Evolutionary conservation across 2,888 invertebrate genomes (phyloP).

Genomic region (Spodoptera littoralis): DNA sequence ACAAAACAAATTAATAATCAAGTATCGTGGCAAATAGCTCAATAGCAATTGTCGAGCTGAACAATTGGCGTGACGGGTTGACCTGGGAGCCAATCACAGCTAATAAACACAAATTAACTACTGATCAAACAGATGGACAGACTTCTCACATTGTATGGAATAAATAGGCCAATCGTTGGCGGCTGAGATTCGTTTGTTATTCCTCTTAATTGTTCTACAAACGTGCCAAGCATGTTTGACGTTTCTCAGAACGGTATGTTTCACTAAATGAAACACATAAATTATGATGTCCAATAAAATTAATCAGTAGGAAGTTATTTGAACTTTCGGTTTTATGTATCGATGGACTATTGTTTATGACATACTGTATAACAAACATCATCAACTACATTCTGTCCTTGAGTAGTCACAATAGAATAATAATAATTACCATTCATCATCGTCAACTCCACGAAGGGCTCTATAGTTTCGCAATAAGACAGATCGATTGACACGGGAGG

Average conservation of each 20-base stretch:
- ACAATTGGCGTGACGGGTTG: constrained; percentile 70
- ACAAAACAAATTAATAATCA: constrained; percentile 56
- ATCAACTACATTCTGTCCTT: constrained; percentile 64
- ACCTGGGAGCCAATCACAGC: constrained; percentile 83
- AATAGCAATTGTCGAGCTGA: constrained; percentile 69
- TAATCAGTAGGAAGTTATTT: constrained; percentile 13
- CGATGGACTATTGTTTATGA: constrained; percentile 29
- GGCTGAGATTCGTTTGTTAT: constrained; percentile 35
- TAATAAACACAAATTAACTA: constrained; percentile 83
- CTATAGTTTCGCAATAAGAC: constrained; percentile 69
- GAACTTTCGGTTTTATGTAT: constrained; percentile 9
- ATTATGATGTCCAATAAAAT: constrained; percentile 34
- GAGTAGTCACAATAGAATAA: constrained; percentile 70
- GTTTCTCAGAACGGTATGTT: constrained; percentile 2
- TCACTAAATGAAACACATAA: constrained; percentile 26
- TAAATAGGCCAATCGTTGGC: constrained; percentile 51
- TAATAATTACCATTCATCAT: constrained; percentile 74
- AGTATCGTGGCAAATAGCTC: constrained; percentile 68
- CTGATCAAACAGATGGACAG: constrained; percentile 71
- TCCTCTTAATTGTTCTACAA: constrained; percentile 27
- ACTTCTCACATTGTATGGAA: constrained; percentile 33
- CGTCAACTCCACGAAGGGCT: constrained; percentile 69
- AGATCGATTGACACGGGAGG: constrained; percentile 70
- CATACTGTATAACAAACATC: constrained; percentile 33
- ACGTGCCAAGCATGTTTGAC: constrained; percentile 27